Conservation (phyloP, 2,888 invertebrate genomes). For the Drosophila prostipennis region DNA sequence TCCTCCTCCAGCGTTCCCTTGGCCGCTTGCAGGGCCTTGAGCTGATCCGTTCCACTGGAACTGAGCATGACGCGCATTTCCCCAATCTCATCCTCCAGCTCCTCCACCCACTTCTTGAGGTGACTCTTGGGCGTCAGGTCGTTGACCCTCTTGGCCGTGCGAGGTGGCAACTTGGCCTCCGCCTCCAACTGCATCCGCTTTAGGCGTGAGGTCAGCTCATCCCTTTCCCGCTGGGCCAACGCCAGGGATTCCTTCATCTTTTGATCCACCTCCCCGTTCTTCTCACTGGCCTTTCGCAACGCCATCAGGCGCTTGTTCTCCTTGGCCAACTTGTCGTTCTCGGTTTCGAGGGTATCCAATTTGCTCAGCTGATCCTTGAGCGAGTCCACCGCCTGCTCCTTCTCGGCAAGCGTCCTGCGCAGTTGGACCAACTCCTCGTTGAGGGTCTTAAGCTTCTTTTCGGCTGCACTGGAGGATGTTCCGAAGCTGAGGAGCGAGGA, state of each 20-base stretch:
- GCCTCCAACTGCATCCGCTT: constrained; percentile 88
- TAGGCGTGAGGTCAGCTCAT: constrained; percentile 87
- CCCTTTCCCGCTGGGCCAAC: constrained; percentile 87
- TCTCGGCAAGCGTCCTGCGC: constrained; percentile 91
- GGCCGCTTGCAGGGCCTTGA: constrained; percentile 87
- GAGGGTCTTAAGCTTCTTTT: constrained; percentile 85
- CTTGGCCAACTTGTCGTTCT: constrained; percentile 90
- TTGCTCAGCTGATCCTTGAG: constrained; percentile 89
- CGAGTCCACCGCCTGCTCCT: constrained; percentile 92
- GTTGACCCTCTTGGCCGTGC: constrained; percentile 90
- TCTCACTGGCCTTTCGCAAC: constrained; percentile 84
- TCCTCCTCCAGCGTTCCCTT: constrained; percentile 87
- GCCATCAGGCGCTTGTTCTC: constrained; percentile 89
- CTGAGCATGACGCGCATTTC: constrained; percentile 83
- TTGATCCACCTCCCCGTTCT: constrained; percentile 84
- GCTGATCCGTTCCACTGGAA: constrained; percentile 83
- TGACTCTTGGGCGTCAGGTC: constrained; percentile 85
- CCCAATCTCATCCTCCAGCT: constrained; percentile 94
- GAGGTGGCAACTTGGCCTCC: constrained; percentile 88
- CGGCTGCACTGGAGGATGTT: constrained; percentile 64
- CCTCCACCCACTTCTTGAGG: constrained; percentile 92
- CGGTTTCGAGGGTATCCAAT: constrained; percentile 88
- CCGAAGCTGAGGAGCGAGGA: constrained; percentile 58
- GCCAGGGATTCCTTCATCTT: constrained; percentile 86
- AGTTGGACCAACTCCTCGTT: constrained; percentile 91